Conservation (phyloP, 2,797 vertebrate species). For the Pipistrellus pygmaeus region DNA sequence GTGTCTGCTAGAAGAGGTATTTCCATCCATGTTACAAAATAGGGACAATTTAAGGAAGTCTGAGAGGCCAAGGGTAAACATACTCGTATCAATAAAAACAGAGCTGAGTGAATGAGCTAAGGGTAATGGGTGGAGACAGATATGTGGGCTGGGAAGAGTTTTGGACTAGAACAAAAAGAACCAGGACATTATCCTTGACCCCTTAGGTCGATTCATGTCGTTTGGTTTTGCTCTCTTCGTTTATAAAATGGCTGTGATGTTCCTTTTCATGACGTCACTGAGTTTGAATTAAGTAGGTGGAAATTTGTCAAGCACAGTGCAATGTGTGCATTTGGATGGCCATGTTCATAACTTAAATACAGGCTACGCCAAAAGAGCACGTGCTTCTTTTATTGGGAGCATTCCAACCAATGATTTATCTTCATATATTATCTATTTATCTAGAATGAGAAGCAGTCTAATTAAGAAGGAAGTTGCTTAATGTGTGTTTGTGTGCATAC, state of each 20-base stretch:
- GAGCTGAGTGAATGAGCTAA: neutral
- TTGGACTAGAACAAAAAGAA: neutral
- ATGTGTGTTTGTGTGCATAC: neutral
- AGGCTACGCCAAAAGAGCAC: neutral
- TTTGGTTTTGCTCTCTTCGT: neutral
- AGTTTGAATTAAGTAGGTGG: neutral
- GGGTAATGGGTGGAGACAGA: neutral
- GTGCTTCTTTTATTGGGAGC: neutral
- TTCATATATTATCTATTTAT: neutral
- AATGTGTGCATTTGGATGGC: neutral
- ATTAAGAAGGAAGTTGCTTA: constrained; percentile 16
- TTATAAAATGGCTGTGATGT: neutral
- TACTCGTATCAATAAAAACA: neutral
- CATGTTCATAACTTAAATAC: neutral
- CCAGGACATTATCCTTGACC: neutral
- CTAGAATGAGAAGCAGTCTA: neutral
- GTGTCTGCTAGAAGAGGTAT: neutral
- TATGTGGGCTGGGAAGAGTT: neutral
- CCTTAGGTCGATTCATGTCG: rapidly evolving
- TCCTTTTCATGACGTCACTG: neutral
- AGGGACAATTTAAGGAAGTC: neutral
- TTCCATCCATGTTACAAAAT: neutral
- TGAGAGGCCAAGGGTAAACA: neutral
- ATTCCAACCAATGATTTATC: neutral
- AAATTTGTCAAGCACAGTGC: neutral